Conservation (phyloP, 2,113 vertebrate species). For the Cairina moschata region DNA sequence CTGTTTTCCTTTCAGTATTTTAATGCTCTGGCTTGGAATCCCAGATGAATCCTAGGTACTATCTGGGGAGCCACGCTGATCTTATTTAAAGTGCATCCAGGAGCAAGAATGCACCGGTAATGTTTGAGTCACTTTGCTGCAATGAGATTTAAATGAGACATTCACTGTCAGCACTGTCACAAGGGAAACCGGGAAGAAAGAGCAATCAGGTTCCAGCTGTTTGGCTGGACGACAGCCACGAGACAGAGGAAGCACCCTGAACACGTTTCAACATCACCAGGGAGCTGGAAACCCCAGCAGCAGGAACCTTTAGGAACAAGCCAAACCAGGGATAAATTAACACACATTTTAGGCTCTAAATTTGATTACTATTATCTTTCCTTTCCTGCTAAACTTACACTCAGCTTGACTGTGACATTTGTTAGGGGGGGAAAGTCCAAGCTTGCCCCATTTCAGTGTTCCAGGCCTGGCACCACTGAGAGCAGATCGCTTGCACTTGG, state of each 20-base stretch:
- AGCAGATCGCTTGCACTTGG: no score
- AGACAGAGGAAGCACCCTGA: background rate
- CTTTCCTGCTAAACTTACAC: background rate
- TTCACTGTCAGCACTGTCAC: background rate
- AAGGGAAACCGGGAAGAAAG: background rate
- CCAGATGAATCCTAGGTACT: background rate
- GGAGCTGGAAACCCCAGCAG: background rate
- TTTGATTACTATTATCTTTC: background rate
- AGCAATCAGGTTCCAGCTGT: background rate
- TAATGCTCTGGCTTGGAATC: background rate
- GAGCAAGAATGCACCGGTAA: background rate
- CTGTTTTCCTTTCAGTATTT: background rate
- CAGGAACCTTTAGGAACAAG: background rate
- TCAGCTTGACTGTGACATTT: background rate
- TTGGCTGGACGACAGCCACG: background rate
- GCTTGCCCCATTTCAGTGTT: background rate
- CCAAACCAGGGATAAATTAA: background rate
- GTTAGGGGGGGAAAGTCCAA: background rate
- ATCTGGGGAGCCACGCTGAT: background rate
- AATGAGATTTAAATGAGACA: background rate
- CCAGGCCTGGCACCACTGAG: no score
- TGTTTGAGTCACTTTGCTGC: background rate
- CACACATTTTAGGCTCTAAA: background rate
- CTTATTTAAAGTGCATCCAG: slow-evolving; percentile 45
- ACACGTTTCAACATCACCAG: background rate